These are phyloP conservation scores for Drosophila kanapiae DNA, from an alignment of 1,140 invertebrate species.

Conservation along the genomic window DNA sequence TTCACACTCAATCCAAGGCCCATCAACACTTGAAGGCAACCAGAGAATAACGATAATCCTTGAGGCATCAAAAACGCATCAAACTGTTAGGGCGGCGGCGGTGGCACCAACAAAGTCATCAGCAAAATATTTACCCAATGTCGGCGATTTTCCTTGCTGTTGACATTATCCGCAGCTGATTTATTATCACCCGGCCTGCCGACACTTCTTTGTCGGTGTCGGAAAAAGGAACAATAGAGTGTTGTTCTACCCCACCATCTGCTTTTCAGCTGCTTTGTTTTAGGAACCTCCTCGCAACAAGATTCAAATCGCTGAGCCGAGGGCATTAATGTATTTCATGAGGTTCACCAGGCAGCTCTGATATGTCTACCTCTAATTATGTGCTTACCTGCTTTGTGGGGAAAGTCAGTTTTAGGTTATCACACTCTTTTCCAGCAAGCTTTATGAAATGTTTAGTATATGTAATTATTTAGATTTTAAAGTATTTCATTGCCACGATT, in stretches of 20 bases:
- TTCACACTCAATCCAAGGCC: conserved; percentile 28
- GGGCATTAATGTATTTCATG: conserved; percentile 33
- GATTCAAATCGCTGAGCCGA: conserved; percentile 22
- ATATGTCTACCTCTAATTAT: conserved; percentile 21
- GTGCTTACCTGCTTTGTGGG: conserved; percentile 10
- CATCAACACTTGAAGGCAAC: conserved; percentile 40
- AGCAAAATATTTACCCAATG: conserved; percentile 39
- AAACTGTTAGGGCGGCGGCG: conserved; percentile 52
- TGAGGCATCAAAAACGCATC: conserved; percentile 77
- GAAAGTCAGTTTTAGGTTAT: neutral
- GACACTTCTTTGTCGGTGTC: conserved; percentile 61
- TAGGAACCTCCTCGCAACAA: neutral
- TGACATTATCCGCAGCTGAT: conserved; percentile 77
- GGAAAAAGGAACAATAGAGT: conserved; percentile 52
- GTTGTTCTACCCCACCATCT: neutral
- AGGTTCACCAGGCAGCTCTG: neutral
- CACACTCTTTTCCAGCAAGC: neutral
- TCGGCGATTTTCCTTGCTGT: conserved; percentile 27
- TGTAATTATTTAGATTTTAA: neutral
- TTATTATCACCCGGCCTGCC: conserved; percentile 72
- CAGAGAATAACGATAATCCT: conserved; percentile 49
- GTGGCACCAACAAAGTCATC: conserved; percentile 58
- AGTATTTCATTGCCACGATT: too few relatives aligned
- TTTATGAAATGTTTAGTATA: neutral
- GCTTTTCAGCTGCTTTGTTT: conserved; percentile 19